Conservation (phyloP, 2,888 invertebrate species). For the Spodoptera picta region DNA sequence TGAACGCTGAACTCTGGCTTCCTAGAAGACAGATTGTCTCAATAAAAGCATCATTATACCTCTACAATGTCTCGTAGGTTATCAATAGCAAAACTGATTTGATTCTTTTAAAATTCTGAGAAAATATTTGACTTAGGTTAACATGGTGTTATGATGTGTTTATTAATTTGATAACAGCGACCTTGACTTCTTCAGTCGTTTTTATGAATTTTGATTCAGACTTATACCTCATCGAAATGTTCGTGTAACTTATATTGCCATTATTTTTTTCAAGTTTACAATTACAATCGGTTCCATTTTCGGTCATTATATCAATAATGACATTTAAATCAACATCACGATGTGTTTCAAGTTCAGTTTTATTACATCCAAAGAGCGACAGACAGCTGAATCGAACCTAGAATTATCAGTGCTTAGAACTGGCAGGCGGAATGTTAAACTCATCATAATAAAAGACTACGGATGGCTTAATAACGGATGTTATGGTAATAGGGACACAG, state of each 20-base stretch:
- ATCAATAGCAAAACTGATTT: conserved; percentile 7
- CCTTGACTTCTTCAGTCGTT: no score
- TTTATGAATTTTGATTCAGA: no score
- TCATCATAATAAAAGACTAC: conserved; percentile 56
- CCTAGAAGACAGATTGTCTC: neutral
- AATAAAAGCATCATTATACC: conserved; percentile 14
- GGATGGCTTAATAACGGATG: conserved; percentile 50
- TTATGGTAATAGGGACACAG: conserved; percentile 39
- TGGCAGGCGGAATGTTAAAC: conserved; percentile 44
- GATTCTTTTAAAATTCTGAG: neutral
- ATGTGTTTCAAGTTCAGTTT: neutral
- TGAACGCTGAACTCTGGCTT: conserved; percentile 3
- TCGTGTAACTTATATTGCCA: no score
- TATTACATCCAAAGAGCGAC: conserved; percentile 11
- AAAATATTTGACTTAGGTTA: neutral
- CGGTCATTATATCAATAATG: no score
- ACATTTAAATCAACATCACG: neutral
- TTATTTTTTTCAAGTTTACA: no score
- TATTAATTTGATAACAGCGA: no score
- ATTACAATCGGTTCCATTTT: no score
- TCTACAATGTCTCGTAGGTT: conserved; percentile 5
- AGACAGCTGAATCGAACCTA: conserved; percentile 23
- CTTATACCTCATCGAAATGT: no score
- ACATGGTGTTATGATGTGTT: no score
- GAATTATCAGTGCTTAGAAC: conserved; percentile 34